Evolutionary conservation across 2,888 invertebrate genomes (phyloP).

Genomic region (Petrophora chlorosata): DNA sequence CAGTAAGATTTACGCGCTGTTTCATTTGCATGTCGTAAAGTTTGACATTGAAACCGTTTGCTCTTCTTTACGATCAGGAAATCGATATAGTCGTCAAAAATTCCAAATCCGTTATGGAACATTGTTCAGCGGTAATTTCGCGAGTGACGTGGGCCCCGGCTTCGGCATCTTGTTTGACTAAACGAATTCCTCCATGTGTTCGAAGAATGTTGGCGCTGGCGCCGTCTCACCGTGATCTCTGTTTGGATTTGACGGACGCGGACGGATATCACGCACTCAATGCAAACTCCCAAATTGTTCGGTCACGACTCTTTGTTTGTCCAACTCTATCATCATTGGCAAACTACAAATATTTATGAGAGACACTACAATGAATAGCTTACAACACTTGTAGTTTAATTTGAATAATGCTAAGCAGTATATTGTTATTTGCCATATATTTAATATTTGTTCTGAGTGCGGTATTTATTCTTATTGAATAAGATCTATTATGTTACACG

Average conservation of each 20-base stretch:
- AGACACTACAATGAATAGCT: constrained; percentile 27
- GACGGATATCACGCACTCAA: constrained; percentile 61
- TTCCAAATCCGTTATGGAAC: constrained; percentile 58
- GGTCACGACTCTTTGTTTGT: constrained; percentile 60
- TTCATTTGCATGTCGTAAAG: constrained; percentile 71
- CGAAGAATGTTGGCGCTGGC: constrained; percentile 73
- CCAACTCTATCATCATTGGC: constrained; percentile 44
- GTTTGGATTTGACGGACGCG: constrained; percentile 61
- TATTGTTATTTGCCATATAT: constrained; percentile 30
- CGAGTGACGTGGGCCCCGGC: constrained; percentile 40
- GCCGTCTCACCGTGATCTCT: constrained; percentile 57
- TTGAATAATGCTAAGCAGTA: constrained; percentile 37
- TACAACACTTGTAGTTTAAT: constrained; percentile 30
- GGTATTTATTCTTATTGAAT: constrained; percentile 58
- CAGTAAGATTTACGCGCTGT: constrained; percentile 47
- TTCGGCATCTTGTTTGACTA: constrained; percentile 34
- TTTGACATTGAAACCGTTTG: constrained; percentile 76
- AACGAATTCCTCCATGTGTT: constrained; percentile 41
- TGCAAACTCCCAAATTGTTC: constrained; percentile 61
- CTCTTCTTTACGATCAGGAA: constrained; percentile 73
- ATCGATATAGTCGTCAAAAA: constrained; percentile 60
- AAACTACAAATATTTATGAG: constrained; percentile 48
- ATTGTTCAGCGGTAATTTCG: constrained; percentile 58
- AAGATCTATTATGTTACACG: constrained; percentile 59
- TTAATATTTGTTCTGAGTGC: constrained; percentile 35